These are phyloP conservation scores for Acheta domesticus DNA, from an alignment of 2,888 invertebrate genomes.

Conservation along the genomic window DNA sequence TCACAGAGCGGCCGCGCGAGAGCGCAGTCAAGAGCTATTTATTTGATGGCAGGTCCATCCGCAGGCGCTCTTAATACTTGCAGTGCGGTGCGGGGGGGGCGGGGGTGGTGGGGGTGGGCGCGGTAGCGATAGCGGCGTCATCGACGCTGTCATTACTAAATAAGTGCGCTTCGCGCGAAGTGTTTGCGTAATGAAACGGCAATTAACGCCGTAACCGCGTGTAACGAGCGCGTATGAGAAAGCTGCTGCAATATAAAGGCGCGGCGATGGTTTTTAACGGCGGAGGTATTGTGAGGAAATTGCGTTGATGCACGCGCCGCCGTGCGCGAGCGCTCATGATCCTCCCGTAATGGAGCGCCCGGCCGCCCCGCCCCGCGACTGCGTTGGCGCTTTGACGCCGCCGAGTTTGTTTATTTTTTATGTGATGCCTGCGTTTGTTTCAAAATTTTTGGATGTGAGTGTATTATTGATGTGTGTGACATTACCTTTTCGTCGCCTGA, in stretches of 20 bases:
- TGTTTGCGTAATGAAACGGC: conserved; percentile 18
- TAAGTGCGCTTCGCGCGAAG: neutral
- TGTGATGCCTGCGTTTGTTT: too few species aligned
- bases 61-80: neutral
- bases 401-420: too few species aligned
- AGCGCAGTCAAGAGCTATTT: too few species aligned
- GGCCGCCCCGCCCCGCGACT: too few species aligned
- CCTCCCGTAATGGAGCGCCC: too few species aligned
- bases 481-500: too few species aligned
- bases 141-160: neutral
- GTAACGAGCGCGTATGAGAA: neutral
- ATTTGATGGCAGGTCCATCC: neutral
- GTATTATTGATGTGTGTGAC: too few species aligned
- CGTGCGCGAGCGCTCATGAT: too few species aligned
- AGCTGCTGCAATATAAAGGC: neutral
- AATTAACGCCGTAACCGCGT: neutral
- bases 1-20: neutral
- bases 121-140: neutral
- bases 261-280: neutral
- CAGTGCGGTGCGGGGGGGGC: neutral
- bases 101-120: too few species aligned
- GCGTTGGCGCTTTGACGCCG: too few species aligned
- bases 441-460: too few species aligned
- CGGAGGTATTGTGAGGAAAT: neutral
- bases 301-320: neutral